Base-by-base conservation (phyloP, 2,888 invertebrate species). In the Drosophila subsilvestris region DNA sequence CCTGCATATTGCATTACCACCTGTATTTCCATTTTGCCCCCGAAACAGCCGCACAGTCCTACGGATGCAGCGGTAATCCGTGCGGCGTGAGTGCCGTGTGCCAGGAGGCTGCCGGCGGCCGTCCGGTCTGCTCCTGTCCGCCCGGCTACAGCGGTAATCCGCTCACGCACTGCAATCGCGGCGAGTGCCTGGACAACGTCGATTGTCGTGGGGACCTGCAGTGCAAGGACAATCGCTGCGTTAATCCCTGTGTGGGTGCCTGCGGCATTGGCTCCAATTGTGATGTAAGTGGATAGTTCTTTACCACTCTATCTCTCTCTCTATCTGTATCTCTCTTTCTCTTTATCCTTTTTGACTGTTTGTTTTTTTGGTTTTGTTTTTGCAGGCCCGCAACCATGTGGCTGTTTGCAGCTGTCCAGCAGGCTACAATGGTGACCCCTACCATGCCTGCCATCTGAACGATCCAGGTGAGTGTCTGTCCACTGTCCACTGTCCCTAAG, bases 131-230 rank as follows among this genome's bases (percentile, higher is more conserved):
- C 89, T 96, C 96, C 25, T 97, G 96, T 83, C 93, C 96, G 75
- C 94, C 96, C 10, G 95, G 96, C 1, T 94, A 96, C 91, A 95
- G 95, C 77, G 97, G 97, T 32, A 96, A 97, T 91, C 96, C 97
- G 0, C 92, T 96, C 68, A 93, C 93, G 1, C 94, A 94, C 78
- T 97, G 97, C 90, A 93, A 94, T 83, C 94, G 95, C 76, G 95
- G 95, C 55, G 96, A 96, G 89, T 96, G 96, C 88, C 92, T 95
- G 94, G 96, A 96, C 59, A 95, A 96, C 91, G 93, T 94, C 63
- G 97, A 97, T 88, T 97, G 97, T 88, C 94, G 95, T 18, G 93
- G 93, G 27, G 94, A 95, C 89, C 94, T 94, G 82, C 94, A 95
- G 22, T 97, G 97, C 90, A 94, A 94, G 66, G 95, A 96, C 90